Percentiles rank a stretch among this genome's conserved stretches.
Conservation (phyloP, 1,140 invertebrate species). For the Macrotrachela quadricornifera region DNA sequence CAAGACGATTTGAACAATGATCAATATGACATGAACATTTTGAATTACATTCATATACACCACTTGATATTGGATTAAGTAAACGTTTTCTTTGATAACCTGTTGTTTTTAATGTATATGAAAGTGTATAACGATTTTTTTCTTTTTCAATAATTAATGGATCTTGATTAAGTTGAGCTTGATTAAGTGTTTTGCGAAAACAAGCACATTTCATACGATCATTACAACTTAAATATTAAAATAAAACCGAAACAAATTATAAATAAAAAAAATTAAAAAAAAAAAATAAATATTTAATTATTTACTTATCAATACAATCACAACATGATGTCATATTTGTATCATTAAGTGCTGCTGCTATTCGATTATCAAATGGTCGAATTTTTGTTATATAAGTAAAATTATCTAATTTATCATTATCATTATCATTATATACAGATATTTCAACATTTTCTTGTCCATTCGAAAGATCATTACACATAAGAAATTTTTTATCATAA, state of each 20-base stretch:
- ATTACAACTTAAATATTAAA: no score
- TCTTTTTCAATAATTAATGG: conserved; percentile 34
- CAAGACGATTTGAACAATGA: conserved; percentile 24
- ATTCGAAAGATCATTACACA: conserved; percentile 41
- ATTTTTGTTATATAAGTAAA: conserved; percentile 64
- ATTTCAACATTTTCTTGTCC: conserved; percentile 67
- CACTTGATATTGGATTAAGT: conserved; percentile 58
- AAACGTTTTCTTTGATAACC: conserved; percentile 63
- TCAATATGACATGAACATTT: conserved; percentile 27
- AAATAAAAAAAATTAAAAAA: no score
- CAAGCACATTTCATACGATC: conserved; percentile 69
- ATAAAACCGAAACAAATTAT: no score
- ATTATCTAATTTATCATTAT: conserved; percentile 53
- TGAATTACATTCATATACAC: conserved; percentile 80
- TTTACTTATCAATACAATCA: conserved; percentile 58
- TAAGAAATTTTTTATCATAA: conserved; percentile 34
- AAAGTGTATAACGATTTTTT: conserved; percentile 20
- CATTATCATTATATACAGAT: conserved; percentile 67
- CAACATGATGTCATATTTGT: conserved; percentile 65
- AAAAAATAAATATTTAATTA: no score
- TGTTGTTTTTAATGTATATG: conserved; percentile 23
- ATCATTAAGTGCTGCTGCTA: conserved; percentile 49
- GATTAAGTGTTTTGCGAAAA: conserved; percentile 55
- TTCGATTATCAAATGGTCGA: conserved; percentile 56
- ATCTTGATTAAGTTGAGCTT: conserved; percentile 33